Evolutionary conservation across 2,797 vertebrate genomes (phyloP).

Genomic region (Triplophysa bombifrons): DNA sequence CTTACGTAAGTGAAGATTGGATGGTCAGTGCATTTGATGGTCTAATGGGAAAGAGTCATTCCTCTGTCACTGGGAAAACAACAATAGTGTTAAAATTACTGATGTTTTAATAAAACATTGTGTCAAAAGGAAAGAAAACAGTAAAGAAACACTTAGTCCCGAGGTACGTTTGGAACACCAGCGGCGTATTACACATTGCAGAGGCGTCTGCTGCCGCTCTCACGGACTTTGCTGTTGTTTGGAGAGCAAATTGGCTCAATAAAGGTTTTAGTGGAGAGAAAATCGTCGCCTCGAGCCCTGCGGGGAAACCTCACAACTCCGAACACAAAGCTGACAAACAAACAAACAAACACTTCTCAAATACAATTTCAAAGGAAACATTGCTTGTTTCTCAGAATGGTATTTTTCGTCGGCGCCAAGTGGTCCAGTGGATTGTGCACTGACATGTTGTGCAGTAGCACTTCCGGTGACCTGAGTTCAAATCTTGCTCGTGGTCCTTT

Average conservation of each 20-base stretch:
- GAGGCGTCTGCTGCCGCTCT: slow-evolving; percentile 11
- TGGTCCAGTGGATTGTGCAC: too few species aligned
- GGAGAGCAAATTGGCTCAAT: slow-evolving; percentile 42
- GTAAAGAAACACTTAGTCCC: slow-evolving; percentile 25
- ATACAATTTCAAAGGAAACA: slow-evolving; percentile 16
- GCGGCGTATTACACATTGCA: slow-evolving; percentile 16
- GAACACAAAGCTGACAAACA: slow-evolving; percentile 35
- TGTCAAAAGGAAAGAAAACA: neutral
- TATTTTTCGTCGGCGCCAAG: neutral
- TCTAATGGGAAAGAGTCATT: slow-evolving; percentile 18
- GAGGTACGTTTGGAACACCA: slow-evolving; percentile 6
- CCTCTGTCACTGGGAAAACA: slow-evolving; percentile 23
- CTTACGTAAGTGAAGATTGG: neutral
- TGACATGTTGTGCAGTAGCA: too few species aligned
- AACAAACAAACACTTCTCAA: slow-evolving; percentile 38
- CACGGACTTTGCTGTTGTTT: slow-evolving; percentile 43
- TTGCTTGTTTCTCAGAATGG: slow-evolving; percentile 18
- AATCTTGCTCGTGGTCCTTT: too few species aligned
- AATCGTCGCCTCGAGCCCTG: slow-evolving; percentile 20
- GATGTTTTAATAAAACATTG: slow-evolving; percentile 20
- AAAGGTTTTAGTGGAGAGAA: slow-evolving; percentile 42
- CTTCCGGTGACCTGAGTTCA: too few species aligned
- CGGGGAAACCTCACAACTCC: slow-evolving; percentile 13
- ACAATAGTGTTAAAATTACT: slow-evolving; percentile 32
- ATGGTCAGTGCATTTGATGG: slow-evolving; percentile 14